A percentile compares a stretch with the other conserved stretches of the same genome.
These are phyloP conservation scores for Netta rufina DNA, from an alignment of 2,797 vertebrate genomes.

Conservation along the genomic window DNA sequence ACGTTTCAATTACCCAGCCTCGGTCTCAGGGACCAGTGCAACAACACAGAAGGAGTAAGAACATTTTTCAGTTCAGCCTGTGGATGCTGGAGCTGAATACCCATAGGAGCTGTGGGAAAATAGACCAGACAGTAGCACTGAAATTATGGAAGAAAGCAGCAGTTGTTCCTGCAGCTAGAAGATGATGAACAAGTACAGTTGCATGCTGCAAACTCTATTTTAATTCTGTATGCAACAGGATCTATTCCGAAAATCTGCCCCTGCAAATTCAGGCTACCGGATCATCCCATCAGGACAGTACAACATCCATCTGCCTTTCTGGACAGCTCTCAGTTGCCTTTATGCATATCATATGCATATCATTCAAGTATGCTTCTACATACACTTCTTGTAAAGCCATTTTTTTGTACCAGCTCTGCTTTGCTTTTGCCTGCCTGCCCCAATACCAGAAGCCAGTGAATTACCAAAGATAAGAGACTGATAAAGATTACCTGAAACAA, in stretches of 20 bases:
- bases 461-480: not conserved
- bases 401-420: not conserved
- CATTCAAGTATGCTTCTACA: not conserved
- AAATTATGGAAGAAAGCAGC: not conserved
- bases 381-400: not conserved
- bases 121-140: not conserved
- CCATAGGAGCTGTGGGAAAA: not conserved
- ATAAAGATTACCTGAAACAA: not conserved
- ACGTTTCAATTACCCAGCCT: not conserved
- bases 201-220: not conserved
- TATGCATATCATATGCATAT: not conserved
- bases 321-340: not conserved
- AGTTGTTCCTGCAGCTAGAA: not conserved
- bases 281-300: not conserved
- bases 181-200: not conserved
- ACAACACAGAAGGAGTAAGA: rapidly evolving
- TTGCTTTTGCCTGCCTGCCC: not conserved
- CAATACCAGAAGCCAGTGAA: not conserved
- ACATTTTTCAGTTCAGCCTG: not conserved
- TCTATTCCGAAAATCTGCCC: not conserved
- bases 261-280: not conserved
- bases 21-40: not conserved
- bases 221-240: not conserved
- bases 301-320: rapidly evolving
- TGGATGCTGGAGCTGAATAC: not conserved